Evolutionary conservation across 2,797 vertebrate species (phyloP).

Genomic region (Myiotriccus ornatus): DNA sequence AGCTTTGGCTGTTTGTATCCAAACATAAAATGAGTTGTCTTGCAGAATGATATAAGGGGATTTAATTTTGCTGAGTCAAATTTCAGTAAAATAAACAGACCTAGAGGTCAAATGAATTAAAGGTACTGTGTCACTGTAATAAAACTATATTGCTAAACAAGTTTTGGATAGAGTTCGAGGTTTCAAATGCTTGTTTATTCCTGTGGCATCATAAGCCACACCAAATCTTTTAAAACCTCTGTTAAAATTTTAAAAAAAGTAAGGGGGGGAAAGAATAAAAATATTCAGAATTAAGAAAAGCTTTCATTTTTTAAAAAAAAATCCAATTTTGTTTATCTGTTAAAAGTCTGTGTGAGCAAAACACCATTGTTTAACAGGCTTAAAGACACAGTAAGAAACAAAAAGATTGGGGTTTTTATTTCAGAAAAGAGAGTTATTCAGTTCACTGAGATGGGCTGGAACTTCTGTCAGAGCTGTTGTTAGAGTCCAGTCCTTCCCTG

Average conservation of each 20-base stretch:
- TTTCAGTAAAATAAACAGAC: slow-evolving; percentile 16
- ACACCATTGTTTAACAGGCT: not conserved
- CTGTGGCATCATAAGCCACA: not conserved
- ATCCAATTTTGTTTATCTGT: not conserved
- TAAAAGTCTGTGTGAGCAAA: not conserved
- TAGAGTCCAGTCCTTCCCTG: not conserved
- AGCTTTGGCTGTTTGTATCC: not conserved
- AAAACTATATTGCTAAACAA: not conserved
- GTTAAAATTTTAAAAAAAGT: not conserved
- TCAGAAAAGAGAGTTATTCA: not conserved
- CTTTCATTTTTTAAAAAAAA: not conserved
- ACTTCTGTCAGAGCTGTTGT: not conserved
- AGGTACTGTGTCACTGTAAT: not conserved
- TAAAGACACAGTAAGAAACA: not conserved
- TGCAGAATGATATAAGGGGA: not conserved
- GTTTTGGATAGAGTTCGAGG: not conserved
- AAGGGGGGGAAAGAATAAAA: not conserved
- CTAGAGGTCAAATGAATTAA: not conserved
- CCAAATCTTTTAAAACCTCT: not conserved
- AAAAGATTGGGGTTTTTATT: not conserved
- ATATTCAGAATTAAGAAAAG: not conserved
- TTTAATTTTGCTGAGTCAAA: slow-evolving; percentile 37
- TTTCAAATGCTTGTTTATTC: not conserved
- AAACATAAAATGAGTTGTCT: slow-evolving; percentile 19
- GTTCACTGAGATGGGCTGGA: not conserved